These are phyloP conservation scores for Amphipoea oculea DNA, from an alignment of 2,888 invertebrate genomes.

Conservation along the genomic window DNA sequence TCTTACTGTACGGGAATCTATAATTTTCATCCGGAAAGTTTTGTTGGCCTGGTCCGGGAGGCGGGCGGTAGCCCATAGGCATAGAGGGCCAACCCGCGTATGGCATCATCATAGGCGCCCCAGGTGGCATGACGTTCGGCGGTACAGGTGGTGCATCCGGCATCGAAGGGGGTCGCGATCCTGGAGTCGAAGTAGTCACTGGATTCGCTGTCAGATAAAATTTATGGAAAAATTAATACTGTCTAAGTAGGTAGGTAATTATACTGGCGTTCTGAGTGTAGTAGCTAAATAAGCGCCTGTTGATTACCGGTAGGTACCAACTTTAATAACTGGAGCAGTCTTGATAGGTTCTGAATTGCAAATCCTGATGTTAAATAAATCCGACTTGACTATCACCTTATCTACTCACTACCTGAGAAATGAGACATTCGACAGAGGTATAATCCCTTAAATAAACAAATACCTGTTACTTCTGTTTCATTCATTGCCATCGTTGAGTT, in stretches of 20 bases:
- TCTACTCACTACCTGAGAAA: not conserved
- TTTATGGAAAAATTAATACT: not conserved
- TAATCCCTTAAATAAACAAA: not conserved
- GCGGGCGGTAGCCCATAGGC: slow-evolving; percentile 31
- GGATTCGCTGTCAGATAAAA: not conserved
- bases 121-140: not conserved
- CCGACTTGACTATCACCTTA: not conserved
- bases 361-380: not conserved
- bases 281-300: not conserved
- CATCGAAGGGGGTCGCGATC: not conserved
- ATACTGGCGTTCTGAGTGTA: not conserved
- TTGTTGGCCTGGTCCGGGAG: slow-evolving; percentile 2
- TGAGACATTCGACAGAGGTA: not conserved
- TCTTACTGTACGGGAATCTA: slow-evolving; percentile 63
- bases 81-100: slow-evolving; percentile 43
- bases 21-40: slow-evolving; percentile 40
- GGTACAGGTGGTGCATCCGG: not conserved
- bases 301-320: not conserved
- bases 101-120: slow-evolving; percentile 24
- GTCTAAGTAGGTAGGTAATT: not conserved
- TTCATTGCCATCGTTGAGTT: slow-evolving; percentile 42
- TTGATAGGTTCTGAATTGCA: not conserved
- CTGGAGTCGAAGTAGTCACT: slow-evolving; percentile 8
- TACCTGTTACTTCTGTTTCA: slow-evolving; percentile 24
- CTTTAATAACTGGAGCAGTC: not conserved